Conservation (phyloP, 2,888 invertebrate species). For the Eledona agricola region DNA sequence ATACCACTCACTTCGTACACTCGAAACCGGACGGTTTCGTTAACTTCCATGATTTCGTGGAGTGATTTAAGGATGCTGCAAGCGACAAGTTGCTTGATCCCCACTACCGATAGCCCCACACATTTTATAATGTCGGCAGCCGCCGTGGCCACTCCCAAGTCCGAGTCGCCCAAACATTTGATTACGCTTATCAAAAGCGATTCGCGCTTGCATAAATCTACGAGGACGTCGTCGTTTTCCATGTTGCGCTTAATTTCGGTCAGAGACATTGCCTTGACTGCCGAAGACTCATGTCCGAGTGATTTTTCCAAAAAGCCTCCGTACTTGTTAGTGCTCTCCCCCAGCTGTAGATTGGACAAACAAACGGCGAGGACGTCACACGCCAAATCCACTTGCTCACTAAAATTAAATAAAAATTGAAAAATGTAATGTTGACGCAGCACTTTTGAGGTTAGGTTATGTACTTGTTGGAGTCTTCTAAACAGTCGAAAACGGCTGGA, state of each 20-base stretch:
- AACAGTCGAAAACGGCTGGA: constrained; percentile 71
- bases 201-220: constrained; percentile 51
- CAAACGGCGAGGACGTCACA: constrained; percentile 73
- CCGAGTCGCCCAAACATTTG: constrained; percentile 68
- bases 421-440: constrained; percentile 41
- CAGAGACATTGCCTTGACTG: constrained; percentile 71
- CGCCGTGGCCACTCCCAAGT: constrained; percentile 69
- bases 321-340: constrained; percentile 69
- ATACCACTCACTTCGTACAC: constrained; percentile 68
- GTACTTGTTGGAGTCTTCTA: constrained; percentile 67
- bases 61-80: constrained; percentile 67
- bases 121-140: constrained; percentile 67
- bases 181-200: constrained; percentile 66
- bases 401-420: too few species aligned
- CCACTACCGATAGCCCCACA: constrained; percentile 62
- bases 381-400: constrained; percentile 69
- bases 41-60: constrained; percentile 66
- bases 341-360: constrained; percentile 70
- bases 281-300: constrained; percentile 69
- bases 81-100: constrained; percentile 65
- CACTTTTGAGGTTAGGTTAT: constrained; percentile 54
- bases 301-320: constrained; percentile 69
- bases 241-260: constrained; percentile 66
- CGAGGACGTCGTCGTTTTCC: constrained; percentile 50
- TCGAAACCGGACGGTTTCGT: constrained; percentile 71